Evolutionary conservation across 2,888 invertebrate species (phyloP).

Genomic region (Elegia similella): DNA sequence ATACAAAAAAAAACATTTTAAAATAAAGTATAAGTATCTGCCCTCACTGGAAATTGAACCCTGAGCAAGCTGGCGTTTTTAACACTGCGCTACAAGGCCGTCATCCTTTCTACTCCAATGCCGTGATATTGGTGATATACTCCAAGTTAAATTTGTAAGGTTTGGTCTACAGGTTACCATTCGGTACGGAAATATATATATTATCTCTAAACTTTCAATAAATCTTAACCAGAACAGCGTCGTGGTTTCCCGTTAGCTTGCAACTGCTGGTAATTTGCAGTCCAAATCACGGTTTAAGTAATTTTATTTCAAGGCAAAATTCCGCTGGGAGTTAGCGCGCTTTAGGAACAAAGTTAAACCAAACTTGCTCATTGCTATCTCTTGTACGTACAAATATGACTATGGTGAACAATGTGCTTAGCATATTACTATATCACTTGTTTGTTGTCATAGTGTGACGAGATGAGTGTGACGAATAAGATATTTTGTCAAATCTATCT

Average conservation of each 20-base stretch:
- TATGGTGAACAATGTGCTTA: conserved; percentile 7
- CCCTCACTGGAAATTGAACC: too few relatives aligned
- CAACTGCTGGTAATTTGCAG: not conserved
- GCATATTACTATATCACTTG: not conserved
- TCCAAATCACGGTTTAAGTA: conserved; percentile 17
- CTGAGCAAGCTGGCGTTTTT: too few relatives aligned
- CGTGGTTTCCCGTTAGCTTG: not conserved
- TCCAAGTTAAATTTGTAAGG: too few relatives aligned
- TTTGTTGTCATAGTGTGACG: too few relatives aligned
- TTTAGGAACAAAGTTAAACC: conserved; percentile 28
- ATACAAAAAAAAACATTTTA: too few relatives aligned
- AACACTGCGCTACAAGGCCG: too few relatives aligned
- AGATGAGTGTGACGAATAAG: too few relatives aligned
- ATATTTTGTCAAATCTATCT: too few relatives aligned
- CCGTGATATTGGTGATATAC: too few relatives aligned
- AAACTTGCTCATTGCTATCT: conserved; percentile 32
- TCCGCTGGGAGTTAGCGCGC: conserved; percentile 22
- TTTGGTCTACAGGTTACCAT: too few relatives aligned
- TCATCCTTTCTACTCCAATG: too few relatives aligned
- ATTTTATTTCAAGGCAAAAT: conserved; percentile 30
- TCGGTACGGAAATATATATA: not conserved
- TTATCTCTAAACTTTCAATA: not conserved
- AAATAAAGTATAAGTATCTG: too few relatives aligned
- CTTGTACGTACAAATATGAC: conserved; percentile 21
- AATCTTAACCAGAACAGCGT: not conserved